phyloP scores from a whole-genome alignment of 2,888 invertebrate species.

The Catonia carolina region DNA sequence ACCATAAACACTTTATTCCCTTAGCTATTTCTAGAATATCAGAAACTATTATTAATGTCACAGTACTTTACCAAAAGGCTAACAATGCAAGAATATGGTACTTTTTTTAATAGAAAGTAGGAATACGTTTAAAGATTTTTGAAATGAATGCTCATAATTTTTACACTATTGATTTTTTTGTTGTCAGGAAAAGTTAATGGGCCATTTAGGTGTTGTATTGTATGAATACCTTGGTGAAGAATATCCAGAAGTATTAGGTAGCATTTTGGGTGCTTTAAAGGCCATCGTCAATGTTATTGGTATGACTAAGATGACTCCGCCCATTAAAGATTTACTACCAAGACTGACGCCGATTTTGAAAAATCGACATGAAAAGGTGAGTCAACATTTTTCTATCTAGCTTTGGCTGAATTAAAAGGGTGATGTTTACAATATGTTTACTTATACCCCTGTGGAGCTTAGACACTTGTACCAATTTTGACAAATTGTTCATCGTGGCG shows the following conservation, averaged over 20 bases:
- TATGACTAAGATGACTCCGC: slow-evolving; percentile 99
- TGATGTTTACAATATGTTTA: background rate
- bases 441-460: background rate
- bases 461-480: background rate
- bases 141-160: too few species aligned
- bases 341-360: slow-evolving; percentile 96
- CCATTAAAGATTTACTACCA: slow-evolving; percentile 96
- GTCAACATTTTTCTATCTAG: slow-evolving; percentile 3
- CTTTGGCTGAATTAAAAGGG: background rate
- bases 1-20: too few species aligned
- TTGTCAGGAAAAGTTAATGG: slow-evolving; percentile 97
- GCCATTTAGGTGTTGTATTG: slow-evolving; percentile 96
- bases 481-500: background rate
- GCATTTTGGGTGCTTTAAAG: slow-evolving; percentile 96
- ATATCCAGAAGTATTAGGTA: slow-evolving; percentile 97
- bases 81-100: too few species aligned
- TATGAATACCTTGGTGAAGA: slow-evolving; percentile 99
- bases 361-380: slow-evolving; percentile 70
- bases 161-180: too few species aligned
- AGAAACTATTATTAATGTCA: too few species aligned
- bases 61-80: too few species aligned
- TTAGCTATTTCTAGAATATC: too few species aligned
- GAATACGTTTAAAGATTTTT: too few species aligned
- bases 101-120: too few species aligned
- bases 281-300: slow-evolving; percentile 99